Evolutionary conservation across 1,140 invertebrate genomes (phyloP).

Genomic region (Papilio aristodemus): DNA sequence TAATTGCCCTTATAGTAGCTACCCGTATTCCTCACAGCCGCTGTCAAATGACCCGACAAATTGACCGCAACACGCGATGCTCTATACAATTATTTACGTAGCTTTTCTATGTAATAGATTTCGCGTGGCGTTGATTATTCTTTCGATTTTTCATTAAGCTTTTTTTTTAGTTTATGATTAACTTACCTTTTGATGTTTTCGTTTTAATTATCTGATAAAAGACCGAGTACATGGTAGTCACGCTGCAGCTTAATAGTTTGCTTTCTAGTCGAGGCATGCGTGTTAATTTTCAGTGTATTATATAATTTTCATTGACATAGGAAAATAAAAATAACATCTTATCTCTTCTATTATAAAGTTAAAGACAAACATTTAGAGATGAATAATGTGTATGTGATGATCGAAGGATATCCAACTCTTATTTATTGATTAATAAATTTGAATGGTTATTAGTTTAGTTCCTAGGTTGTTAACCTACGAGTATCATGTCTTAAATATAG

Average conservation of each 20-base stretch:
- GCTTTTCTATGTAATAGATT: slow-evolving; percentile 28
- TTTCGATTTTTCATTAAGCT: slow-evolving; percentile 24
- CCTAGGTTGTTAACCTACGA: too few relatives aligned
- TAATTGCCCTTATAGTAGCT: slow-evolving; percentile 62
- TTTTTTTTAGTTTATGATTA: slow-evolving; percentile 8
- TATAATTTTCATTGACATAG: too few relatives aligned
- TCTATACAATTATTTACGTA: slow-evolving; percentile 33
- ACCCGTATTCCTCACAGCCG: slow-evolving; percentile 62
- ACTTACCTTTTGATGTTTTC: not conserved
- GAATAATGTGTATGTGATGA: too few relatives aligned
- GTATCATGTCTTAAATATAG: too few relatives aligned
- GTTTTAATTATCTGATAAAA: slow-evolving; percentile 19
- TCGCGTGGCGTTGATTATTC: slow-evolving; percentile 29
- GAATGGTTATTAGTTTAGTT: too few relatives aligned
- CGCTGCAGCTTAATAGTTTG: not conserved
- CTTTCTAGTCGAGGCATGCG: too few relatives aligned
- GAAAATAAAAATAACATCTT: not conserved
- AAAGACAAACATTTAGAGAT: too few relatives aligned
- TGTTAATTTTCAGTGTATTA: not conserved
- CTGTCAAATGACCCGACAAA: slow-evolving; percentile 72
- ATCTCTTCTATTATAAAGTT: too few relatives aligned
- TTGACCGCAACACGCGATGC: slow-evolving; percentile 70
- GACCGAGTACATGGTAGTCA: not conserved
- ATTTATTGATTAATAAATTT: too few relatives aligned
- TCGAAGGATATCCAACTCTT: too few relatives aligned